These are phyloP conservation scores for Andrena marginata DNA, from an alignment of 2,888 invertebrate genomes.

Conservation along the genomic window DNA sequence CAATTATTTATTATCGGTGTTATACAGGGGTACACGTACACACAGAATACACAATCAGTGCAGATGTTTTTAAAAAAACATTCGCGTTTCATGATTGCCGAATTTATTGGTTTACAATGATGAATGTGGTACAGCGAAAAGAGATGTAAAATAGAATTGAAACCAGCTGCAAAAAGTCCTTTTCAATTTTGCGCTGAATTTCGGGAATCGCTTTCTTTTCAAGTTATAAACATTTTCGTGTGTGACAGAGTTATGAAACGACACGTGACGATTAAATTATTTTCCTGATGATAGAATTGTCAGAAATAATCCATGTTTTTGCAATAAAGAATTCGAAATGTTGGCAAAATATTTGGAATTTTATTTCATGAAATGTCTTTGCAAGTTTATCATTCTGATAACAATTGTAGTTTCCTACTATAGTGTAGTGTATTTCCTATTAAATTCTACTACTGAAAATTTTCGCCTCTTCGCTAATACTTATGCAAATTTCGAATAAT, in stretches of 20 bases:
- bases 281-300: background rate
- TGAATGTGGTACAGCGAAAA: background rate
- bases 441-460: too few species aligned
- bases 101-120: slow-evolving; percentile 38
- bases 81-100: slow-evolving; percentile 1
- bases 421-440: too few species aligned
- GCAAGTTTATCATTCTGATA: too few species aligned
- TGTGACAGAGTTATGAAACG: too few species aligned
- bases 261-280: too few species aligned
- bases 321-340: background rate
- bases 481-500: too few species aligned
- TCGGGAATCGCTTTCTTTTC: background rate
- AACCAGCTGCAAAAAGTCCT: background rate
- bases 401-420: too few species aligned
- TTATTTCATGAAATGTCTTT: background rate
- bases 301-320: background rate
- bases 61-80: slow-evolving; percentile 83
- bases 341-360: background rate
- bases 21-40: slow-evolving; percentile 68
- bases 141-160: background rate
- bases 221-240: too few species aligned
- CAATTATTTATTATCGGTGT: slow-evolving; percentile 65
- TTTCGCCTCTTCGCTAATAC: too few species aligned
- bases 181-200: background rate
- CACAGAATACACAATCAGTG: slow-evolving; percentile 73